Percentiles rank a stretch among this genome's conserved stretches.
Conservation (phyloP, 1,140 invertebrate genomes). For the Ips typographus region DNA sequence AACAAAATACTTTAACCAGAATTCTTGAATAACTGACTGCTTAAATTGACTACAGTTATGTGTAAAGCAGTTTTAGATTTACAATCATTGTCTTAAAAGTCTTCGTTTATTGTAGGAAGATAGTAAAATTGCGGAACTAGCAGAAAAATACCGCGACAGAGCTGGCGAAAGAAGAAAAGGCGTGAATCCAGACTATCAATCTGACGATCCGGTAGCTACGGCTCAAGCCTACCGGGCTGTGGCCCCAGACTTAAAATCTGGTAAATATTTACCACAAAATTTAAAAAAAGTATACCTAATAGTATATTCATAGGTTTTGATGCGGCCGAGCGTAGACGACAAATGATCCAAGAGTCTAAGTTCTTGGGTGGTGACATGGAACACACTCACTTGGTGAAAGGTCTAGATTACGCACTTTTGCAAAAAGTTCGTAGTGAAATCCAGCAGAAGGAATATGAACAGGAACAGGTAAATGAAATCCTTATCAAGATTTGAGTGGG, state of each 20-base stretch:
- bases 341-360: conserved; percentile 99
- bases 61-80: too few relatives aligned
- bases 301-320: conserved; percentile 64
- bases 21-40: too few relatives aligned
- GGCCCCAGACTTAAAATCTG: conserved; percentile 91
- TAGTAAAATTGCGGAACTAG: conserved; percentile 92
- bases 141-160: conserved; percentile 91
- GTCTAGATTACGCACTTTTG: conserved; percentile 97
- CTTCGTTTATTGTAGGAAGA: conserved; percentile 63
- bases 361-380: conserved; percentile 99
- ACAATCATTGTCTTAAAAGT: too few relatives aligned
- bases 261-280: conserved; percentile 10
- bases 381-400: conserved; percentile 99
- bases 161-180: conserved; percentile 93
- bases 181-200: conserved; percentile 74
- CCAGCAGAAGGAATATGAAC: conserved; percentile 75
- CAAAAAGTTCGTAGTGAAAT: conserved; percentile 90
- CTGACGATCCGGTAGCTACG: conserved; percentile 82
- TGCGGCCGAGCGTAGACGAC: conserved; percentile 91
- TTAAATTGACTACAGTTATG: too few relatives aligned
- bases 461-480: conserved; percentile 63
- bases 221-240: conserved; percentile 92
- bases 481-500: neutral
- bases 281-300: neutral
- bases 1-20: too few relatives aligned